These are phyloP conservation scores for Crepidodera aurea DNA, from an alignment of 2,888 invertebrate species.

Conservation along the genomic window DNA sequence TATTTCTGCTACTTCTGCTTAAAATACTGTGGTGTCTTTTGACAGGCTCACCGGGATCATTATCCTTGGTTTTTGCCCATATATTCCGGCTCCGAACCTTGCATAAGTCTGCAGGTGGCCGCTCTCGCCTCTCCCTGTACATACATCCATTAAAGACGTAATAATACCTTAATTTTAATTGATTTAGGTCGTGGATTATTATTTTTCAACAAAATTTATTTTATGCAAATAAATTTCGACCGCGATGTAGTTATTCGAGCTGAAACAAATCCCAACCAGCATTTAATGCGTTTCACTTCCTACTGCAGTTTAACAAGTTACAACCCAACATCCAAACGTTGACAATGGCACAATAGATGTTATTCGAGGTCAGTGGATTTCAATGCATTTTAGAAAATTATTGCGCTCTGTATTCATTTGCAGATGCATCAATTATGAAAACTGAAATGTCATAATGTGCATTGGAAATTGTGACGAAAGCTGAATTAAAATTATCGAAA, in stretches of 20 bases:
- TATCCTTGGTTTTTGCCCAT: too few relatives aligned
- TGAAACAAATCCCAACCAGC: background rate
- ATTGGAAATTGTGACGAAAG: background rate
- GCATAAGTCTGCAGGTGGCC: too few relatives aligned
- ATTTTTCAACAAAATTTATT: background rate
- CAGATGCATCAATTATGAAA: conserved; percentile 17
- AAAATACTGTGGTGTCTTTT: too few relatives aligned
- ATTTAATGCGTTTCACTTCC: conserved; percentile 7
- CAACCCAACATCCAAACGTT: background rate
- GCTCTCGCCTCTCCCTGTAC: too few relatives aligned
- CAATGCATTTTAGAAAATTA: conserved; percentile 24
- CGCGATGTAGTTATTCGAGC: background rate
- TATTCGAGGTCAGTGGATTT: conserved; percentile 20
- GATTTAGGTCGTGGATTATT: too few relatives aligned
- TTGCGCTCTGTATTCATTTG: conserved; percentile 14
- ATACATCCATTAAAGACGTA: too few relatives aligned
- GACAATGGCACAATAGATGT: conserved; percentile 23
- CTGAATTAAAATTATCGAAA: conserved; percentile 13
- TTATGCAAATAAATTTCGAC: background rate
- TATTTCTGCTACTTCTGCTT: too few relatives aligned
- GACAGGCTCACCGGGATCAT: too few relatives aligned
- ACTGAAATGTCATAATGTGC: conserved; percentile 2
- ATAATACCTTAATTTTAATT: too few relatives aligned
- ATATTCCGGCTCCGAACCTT: too few relatives aligned
- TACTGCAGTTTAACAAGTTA: conserved; percentile 11